phyloP scores from a whole-genome alignment of 2,888 invertebrate genomes.

The Salticus scenicus region DNA sequence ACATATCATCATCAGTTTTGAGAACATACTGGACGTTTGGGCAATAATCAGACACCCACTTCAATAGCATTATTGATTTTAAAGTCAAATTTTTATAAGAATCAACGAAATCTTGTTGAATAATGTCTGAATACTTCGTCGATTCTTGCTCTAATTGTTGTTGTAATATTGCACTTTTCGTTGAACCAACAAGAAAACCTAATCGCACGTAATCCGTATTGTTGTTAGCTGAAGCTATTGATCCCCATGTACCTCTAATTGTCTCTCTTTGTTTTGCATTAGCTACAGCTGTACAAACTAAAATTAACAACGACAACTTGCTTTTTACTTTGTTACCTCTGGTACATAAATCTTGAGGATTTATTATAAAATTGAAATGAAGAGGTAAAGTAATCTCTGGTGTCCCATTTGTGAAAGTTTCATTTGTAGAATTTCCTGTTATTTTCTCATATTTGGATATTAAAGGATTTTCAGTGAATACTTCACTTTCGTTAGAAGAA shows the following conservation, averaged over 20 bases:
- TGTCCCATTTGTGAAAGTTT: neutral
- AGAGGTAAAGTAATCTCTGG: constrained; percentile 33
- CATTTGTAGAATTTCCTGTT: constrained; percentile 26
- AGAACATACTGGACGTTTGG: constrained; percentile 80
- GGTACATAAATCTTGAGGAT: constrained; percentile 53
- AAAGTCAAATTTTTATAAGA: constrained; percentile 71
- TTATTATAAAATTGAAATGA: constrained; percentile 35
- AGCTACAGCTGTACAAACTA: constrained; percentile 58
- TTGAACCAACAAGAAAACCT: constrained; percentile 69
- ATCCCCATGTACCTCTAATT: constrained; percentile 71
- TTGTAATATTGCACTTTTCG: neutral
- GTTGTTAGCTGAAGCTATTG: constrained; percentile 22
- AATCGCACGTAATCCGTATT: constrained; percentile 54
- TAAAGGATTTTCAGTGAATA: constrained; percentile 9
- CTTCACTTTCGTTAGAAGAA: constrained; percentile 22
- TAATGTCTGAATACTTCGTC: constrained; percentile 58
- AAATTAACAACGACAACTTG: constrained; percentile 51
- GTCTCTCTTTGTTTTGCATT: constrained; percentile 52
- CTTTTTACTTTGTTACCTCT: constrained; percentile 19
- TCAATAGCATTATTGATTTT: constrained; percentile 70
- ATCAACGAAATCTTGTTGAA: constrained; percentile 70
- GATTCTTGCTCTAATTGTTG: constrained; percentile 52
- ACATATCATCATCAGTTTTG: constrained; percentile 92
- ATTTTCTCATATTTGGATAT: neutral
- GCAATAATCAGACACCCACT: constrained; percentile 69